Base-by-base conservation (phyloP, 2,888 invertebrate species). In the Beris chalybata region DNA sequence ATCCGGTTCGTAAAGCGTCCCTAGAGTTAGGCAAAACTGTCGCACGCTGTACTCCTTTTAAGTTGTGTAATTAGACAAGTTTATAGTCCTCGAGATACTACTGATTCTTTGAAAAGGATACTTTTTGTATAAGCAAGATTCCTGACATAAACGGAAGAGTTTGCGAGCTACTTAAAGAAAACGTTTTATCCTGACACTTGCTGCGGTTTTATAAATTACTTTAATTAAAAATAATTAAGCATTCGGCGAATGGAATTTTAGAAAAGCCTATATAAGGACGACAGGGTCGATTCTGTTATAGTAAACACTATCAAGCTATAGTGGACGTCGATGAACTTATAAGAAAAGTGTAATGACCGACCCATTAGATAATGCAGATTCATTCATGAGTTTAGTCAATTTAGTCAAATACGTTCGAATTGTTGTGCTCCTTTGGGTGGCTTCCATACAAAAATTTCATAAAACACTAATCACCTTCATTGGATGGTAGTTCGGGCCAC, bases 171-270 rank as follows among this genome's bases (percentile, higher is more conserved):
- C 38, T 38, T 7, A 38, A 38, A 5, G 38, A 38, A 48, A 29
- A 52, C 57, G 38, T 38, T 65, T 61, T 61, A 48, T 50, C 48
- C 38, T 65, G 57, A 57, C 52, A 65, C 50, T 57, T 50, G 57
- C 56, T 58, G 65, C 65, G 65, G 57, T 65, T 65, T 65, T 65
- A 65, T 65, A 65, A 65, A 65, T 65, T 50, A 52, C 65, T 65
- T 65, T 65, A 56, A 65, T 65, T 65, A 65, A 65, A 65, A 57
- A 52, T 57, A 65, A 65, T 65, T 65, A 65, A 50, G 65, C 57
- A 22, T 57, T 44, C 58, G 53, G 56, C 58, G 52, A 65, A 44
- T 22, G 57, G 65, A 65, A 65, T 65, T 57, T 57, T 58, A 65
- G 56, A 65, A 22, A 22, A 22, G 22, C 22, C 22, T 22, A 22